Percentiles rank a stretch among this genome's conserved stretches.
Conservation (phyloP, 2,797 vertebrate species). For the Manis javanica region DNA sequence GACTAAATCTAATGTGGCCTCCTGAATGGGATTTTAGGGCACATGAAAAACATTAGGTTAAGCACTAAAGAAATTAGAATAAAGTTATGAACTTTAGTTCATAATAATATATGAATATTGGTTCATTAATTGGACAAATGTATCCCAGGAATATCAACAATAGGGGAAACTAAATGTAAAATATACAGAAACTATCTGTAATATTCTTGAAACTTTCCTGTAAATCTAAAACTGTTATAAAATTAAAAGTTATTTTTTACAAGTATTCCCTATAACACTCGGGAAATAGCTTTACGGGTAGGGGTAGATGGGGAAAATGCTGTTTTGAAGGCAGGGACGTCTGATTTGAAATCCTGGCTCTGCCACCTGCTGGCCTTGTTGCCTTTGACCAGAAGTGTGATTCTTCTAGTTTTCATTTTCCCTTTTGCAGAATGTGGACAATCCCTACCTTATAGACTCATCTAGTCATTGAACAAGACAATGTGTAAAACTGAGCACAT, state of each 20-base stretch:
- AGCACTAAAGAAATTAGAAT: background rate
- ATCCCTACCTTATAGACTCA: background rate
- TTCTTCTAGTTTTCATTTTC: background rate
- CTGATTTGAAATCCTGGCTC: background rate
- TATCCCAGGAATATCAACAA: background rate
- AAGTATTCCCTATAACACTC: background rate
- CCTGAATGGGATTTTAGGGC: background rate
- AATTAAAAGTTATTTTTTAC: background rate
- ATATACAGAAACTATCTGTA: background rate
- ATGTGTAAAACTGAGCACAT: background rate
- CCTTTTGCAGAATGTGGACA: background rate
- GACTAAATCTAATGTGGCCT: background rate
- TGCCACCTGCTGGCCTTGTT: background rate
- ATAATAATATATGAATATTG: background rate
- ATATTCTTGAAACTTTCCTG: background rate
- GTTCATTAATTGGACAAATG: background rate
- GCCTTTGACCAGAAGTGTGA: background rate
- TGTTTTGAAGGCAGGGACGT: background rate
- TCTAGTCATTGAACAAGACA: background rate
- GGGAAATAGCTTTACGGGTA: background rate
- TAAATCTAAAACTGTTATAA: background rate
- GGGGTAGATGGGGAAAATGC: background rate
- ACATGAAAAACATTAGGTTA: background rate
- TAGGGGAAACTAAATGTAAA: background rate
- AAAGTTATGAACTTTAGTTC: background rate